Conservation (phyloP, 2,113 vertebrate species). For the Podarcis raffonei region DNA sequence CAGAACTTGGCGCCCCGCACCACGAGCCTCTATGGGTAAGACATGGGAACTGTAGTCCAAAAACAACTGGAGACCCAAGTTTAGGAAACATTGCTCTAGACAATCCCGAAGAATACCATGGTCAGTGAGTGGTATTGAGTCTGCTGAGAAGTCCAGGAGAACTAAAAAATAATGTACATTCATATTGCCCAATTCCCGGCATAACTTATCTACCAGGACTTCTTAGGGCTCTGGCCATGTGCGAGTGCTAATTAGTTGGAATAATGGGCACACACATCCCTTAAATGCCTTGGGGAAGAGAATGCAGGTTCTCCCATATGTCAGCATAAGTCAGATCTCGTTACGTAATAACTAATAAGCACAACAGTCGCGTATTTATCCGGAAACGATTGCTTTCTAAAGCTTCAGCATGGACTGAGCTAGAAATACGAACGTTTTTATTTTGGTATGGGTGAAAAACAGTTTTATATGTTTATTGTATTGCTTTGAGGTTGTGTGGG, state of each 20-base stretch:
- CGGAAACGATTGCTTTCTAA: background rate
- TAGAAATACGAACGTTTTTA: background rate
- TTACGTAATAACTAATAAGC: background rate
- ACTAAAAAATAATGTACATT: background rate
- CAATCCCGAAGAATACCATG: no score
- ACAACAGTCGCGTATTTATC: background rate
- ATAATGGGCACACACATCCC: background rate
- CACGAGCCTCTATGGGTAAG: no score
- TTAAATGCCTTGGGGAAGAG: background rate
- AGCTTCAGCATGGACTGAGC: background rate
- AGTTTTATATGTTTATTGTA: background rate
- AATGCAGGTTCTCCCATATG: background rate
- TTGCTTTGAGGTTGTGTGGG: background rate
- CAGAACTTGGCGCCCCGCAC: no score
- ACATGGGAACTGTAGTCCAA: no score
- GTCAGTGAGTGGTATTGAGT: no score
- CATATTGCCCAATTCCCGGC: no score
- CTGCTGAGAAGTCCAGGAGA: background rate
- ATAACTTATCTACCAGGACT: no score
- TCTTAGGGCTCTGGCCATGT: background rate
- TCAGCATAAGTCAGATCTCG: background rate
- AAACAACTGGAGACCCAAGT: no score
- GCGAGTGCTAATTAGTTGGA: background rate
- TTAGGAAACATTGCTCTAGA: no score
- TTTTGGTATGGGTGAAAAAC: background rate